phyloP scores from a whole-genome alignment of 1,140 invertebrate genomes.

The Drosophila asahinai region DNA sequence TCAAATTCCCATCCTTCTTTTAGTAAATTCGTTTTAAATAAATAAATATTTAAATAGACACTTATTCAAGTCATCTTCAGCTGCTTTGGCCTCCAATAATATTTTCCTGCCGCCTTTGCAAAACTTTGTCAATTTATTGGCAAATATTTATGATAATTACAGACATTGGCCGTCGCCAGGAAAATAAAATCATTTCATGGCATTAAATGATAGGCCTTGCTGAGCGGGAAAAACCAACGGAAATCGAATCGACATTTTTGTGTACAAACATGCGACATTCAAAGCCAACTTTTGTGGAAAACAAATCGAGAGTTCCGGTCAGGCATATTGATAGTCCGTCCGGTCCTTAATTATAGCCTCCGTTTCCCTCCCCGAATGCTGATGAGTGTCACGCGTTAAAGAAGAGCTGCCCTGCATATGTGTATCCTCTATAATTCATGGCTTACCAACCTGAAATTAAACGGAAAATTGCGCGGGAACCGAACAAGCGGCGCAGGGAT shows the following conservation, averaged over 20 bases:
- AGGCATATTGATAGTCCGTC: slow-evolving; percentile 24
- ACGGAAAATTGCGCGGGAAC: slow-evolving; percentile 72
- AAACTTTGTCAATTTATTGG: slow-evolving; percentile 39
- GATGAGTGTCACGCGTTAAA: slow-evolving; percentile 76
- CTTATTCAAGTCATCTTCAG: slow-evolving; percentile 8
- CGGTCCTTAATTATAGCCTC: slow-evolving; percentile 51
- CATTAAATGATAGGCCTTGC: slow-evolving; percentile 34
- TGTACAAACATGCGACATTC: slow-evolving; percentile 81
- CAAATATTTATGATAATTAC: slow-evolving; percentile 80
- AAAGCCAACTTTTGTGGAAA: slow-evolving; percentile 77
- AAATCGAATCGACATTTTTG: slow-evolving; percentile 53
- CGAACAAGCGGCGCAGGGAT: slow-evolving; percentile 42
- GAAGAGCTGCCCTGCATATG: slow-evolving; percentile 40
- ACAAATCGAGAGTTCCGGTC: slow-evolving; percentile 65
- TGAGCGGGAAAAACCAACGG: slow-evolving; percentile 17
- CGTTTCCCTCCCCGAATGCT: slow-evolving; percentile 27
- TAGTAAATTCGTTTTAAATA: too few species aligned
- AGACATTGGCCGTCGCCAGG: slow-evolving; percentile 25
- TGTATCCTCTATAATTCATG: slow-evolving; percentile 65
- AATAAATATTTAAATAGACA: neutral
- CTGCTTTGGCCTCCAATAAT: slow-evolving; percentile 6
- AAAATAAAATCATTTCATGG: slow-evolving; percentile 71
- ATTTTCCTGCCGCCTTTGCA: slow-evolving; percentile 32
- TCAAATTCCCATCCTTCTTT: neutral
- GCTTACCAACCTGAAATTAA: slow-evolving; percentile 71